Base-by-base conservation (phyloP, 1,140 invertebrate genomes). In the Sinella curviseta region DNA sequence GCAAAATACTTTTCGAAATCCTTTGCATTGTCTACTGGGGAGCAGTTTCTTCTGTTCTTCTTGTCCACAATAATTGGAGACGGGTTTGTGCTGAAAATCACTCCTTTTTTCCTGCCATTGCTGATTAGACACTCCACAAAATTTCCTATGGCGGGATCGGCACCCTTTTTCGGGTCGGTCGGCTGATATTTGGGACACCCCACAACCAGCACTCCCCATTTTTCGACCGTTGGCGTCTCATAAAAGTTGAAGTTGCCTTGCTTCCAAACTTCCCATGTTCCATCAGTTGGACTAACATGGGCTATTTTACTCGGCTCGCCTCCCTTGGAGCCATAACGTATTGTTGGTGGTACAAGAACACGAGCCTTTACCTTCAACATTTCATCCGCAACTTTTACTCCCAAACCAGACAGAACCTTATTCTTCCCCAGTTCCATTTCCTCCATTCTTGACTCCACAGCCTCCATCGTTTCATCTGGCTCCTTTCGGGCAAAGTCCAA, bases 241-340 rank as follows among this genome's bases (percentile, higher is more conserved):
- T 55, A 73, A 65, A 82, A 82, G 36, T 82, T 70, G 39, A 78
- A 80, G 76, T 82, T 74, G 14, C 30, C 28, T 30, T 35, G 1
- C 16, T n/a, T 1, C 54, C 74, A 78, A 35, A 78, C 77, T 14
- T 82, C 78, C 81, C 81, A 82, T 17, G 20, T 57, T 1, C 81
- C 81, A 54, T 78, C 70, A 0, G 74, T 77, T 33, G 81, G 81
- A 4, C 34, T 55, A 1, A 82, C 76, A 20, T 39, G 16, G 16
- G 78, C 78, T 26, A 55, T 33, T 24, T 57, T 24, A 0, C 65
- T 76, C 4, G 74, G 14, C 24, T 75, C 12, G 16, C 3, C 34
- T 12, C 8, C 3, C 34, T 33, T 36, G 30, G 20, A 3, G 8
- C 74, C 74, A 48, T 75, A 75, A 26, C 35, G 34, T 4, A 75